phyloP scores from a whole-genome alignment of 2,797 vertebrate species.

The Sandelia bainsii region DNA sequence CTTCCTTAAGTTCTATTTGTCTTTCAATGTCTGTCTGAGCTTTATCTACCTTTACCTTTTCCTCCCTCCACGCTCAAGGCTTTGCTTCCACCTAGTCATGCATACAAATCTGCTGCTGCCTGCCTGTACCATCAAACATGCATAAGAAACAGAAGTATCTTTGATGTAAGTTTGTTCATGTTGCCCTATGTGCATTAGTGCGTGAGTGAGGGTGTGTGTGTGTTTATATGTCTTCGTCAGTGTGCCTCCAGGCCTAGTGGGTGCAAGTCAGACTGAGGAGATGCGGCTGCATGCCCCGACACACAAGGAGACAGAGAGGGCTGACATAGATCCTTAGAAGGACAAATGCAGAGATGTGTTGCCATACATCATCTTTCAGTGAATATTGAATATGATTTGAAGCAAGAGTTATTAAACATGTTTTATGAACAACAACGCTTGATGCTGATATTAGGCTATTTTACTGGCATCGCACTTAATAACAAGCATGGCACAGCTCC shows the following conservation, averaged over 20 bases:
- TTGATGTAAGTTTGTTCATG: slow-evolving; percentile 73
- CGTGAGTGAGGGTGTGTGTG: slow-evolving; percentile 31
- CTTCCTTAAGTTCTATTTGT: slow-evolving; percentile 22
- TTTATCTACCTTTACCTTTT: slow-evolving; percentile 10
- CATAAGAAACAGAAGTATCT: slow-evolving; percentile 79
- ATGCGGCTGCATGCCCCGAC: slow-evolving; percentile 70
- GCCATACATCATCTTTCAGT: slow-evolving; percentile 31
- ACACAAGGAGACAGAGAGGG: slow-evolving; percentile 49
- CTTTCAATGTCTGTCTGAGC: slow-evolving; percentile 6
- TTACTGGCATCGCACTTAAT: slow-evolving; percentile 28
- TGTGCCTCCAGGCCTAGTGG: slow-evolving; percentile 61
- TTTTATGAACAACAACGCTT: slow-evolving; percentile 5
- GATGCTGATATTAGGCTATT: slow-evolving; percentile 34
- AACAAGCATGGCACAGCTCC: slow-evolving; percentile 54
- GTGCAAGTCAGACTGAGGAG: slow-evolving; percentile 44
- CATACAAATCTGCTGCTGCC: slow-evolving; percentile 64
- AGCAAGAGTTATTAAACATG: not conserved
- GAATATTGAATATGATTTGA: slow-evolving; percentile 18
- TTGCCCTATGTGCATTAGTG: slow-evolving; percentile 45
- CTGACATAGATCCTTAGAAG: slow-evolving; percentile 41
- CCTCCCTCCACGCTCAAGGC: slow-evolving; percentile 32
- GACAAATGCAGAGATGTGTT: slow-evolving; percentile 33
- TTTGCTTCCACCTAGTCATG: slow-evolving; percentile 48
- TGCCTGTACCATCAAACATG: slow-evolving; percentile 77
- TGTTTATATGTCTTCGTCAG: slow-evolving; percentile 46